Evolutionary conservation across 2,888 invertebrate species (phyloP), one percentile per base, ranked within the genome.

Genomic region (Drosophila bunnanda): DNA sequence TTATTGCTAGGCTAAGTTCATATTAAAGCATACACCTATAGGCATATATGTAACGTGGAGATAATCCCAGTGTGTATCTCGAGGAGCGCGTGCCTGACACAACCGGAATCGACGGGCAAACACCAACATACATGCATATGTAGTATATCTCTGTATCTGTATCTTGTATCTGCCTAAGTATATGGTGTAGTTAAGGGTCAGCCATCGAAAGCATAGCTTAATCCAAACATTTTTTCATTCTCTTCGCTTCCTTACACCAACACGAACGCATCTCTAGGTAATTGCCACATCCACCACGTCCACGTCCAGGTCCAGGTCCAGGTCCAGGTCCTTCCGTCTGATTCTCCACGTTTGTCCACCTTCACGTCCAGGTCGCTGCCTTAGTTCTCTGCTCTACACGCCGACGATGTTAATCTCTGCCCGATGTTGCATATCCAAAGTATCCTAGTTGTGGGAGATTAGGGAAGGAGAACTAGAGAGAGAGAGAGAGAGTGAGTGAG

Each of bases 1-100:
- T 83, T 83, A 83, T 83, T 83, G 83, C 65, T 85, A 83, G 88
- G 60, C 64, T 83, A 83, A 83, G 83, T 69, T 77, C 77, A 81
- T 66, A 76, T 74, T 62, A 64, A 69, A 36, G 55, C 55, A 72
- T 71, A 72, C 50, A 69, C 73, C 55, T 72, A 70, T 65, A 64
- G 56, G 43, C 65, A 54, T 50, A 12, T 46, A 46, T 46, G 28
- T 46, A 46, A 52, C 39, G 59, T 58, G 65, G 66, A 66, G 41
- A 55, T 64, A 59, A 69, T 64, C 50, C 22, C 50, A 44, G 43
- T 52, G 67, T 73, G 56, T 30, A 74, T 71, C 71, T 73, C 71
- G 71, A 38, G 71, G 71, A 72, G 74, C 74, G 71, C 71, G 74
- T 72, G 65, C 71, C 74, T 65, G 71, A 73, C 71, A 73, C 73